Conservation (phyloP, 1,140 invertebrate genomes). For the Helicoverpa armigera region DNA sequence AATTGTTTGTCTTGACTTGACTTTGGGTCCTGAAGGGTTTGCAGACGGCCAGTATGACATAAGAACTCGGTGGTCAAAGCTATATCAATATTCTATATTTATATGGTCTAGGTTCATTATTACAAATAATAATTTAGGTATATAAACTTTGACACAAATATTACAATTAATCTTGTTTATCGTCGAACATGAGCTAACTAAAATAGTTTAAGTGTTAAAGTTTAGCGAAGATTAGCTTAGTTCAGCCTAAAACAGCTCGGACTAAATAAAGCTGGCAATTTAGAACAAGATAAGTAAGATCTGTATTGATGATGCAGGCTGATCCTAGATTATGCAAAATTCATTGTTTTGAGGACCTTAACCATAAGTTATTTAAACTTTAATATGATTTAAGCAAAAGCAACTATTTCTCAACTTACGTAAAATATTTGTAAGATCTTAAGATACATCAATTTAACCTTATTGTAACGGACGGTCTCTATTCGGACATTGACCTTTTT, state of each 20-base stretch:
- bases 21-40: too few species aligned
- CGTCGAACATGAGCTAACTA: neutral
- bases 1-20: too few species aligned
- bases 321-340: neutral
- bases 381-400: neutral
- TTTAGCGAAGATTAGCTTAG: neutral
- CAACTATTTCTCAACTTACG: too few species aligned
- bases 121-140: neutral
- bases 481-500: too few species aligned
- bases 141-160: neutral
- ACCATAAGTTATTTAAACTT: neutral
- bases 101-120: too few species aligned
- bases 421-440: too few species aligned
- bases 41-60: too few species aligned
- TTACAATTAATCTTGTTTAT: too few species aligned
- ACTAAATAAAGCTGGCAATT: neutral
- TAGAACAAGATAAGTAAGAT: neutral
- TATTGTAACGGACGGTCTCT: too few species aligned
- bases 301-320: slow-evolving; percentile 1
- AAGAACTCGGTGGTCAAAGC: too few species aligned
- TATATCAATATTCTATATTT: too few species aligned
- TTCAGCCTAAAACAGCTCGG: neutral
- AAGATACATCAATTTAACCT: too few species aligned
- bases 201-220: neutral
- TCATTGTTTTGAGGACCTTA: neutral